Evolutionary conservation across 2,113 vertebrate species (phyloP).

Genomic region (Mystacornis crossleyi): DNA sequence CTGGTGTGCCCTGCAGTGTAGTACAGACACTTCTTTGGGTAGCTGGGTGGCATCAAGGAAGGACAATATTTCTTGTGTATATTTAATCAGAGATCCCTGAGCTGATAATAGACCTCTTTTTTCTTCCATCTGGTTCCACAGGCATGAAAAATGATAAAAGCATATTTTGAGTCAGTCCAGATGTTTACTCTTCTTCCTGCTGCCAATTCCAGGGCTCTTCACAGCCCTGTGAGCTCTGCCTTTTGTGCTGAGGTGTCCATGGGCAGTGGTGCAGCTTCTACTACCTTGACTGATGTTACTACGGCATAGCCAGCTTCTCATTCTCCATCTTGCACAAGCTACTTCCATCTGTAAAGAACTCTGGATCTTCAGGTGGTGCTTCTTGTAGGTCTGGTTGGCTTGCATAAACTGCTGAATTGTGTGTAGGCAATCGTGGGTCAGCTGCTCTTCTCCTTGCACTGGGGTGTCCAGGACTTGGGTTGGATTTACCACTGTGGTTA

Average conservation of each 20-base stretch:
- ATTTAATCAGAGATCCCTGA: neutral
- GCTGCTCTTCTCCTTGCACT: neutral
- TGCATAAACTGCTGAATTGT: neutral
- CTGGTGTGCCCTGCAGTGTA: neutral
- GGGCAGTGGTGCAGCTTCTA: neutral
- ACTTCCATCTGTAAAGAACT: neutral
- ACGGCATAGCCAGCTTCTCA: neutral
- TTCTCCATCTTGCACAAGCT: neutral
- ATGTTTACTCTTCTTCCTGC: neutral
- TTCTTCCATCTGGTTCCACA: neutral
- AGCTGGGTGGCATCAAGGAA: neutral
- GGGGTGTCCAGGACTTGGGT: neutral
- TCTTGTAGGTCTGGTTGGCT: neutral
- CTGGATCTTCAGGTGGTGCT: neutral
- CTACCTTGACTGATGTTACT: neutral
- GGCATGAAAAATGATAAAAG: neutral
- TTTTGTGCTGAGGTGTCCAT: neutral
- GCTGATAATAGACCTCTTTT: neutral
- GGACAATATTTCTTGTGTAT: neutral
- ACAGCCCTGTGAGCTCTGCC: neutral
- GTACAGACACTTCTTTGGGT: neutral
- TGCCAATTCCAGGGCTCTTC: neutral
- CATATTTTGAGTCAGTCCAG: neutral
- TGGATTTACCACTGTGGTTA: neutral
- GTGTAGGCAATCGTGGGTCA: fast-evolving